Evolutionary conservation across 1,140 invertebrate genomes (phyloP).

Genomic region (Lasioglossum baleicum): DNA sequence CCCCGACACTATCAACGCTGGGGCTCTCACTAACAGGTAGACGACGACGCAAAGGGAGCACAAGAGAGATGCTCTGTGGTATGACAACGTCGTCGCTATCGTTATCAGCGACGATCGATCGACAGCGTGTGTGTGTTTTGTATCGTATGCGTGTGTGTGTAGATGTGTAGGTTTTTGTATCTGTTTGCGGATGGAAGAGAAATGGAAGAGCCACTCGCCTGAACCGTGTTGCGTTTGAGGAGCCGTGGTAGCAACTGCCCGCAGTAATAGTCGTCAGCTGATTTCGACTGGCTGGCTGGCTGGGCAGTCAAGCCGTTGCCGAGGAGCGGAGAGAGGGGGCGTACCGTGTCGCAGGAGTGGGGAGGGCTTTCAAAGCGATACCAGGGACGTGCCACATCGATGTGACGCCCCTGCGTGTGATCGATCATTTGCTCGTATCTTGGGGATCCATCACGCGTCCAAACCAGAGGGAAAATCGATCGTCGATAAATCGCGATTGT

Average conservation of each 20-base stretch:
- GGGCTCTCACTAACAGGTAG: not conserved
- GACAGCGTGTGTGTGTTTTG: too few species aligned
- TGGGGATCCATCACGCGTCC: not conserved
- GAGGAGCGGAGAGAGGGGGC: conserved; percentile 19
- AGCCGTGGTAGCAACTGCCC: conserved; percentile 70
- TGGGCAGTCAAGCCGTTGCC: conserved; percentile 38
- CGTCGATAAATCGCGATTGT: not conserved
- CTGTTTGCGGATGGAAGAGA: conserved; percentile 6
- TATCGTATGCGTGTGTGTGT: too few species aligned
- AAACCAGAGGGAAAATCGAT: not conserved
- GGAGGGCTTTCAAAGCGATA: conserved; percentile 39
- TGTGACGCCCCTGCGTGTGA: not conserved
- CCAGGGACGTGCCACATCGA: conserved; percentile 25
- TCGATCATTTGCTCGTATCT: conserved; percentile 11
- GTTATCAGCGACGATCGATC: too few species aligned
- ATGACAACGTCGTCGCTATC: too few species aligned
- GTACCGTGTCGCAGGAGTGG: not conserved
- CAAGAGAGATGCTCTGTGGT: not conserved
- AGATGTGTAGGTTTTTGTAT: too few species aligned
- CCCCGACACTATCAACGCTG: too few species aligned
- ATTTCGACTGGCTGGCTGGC: conserved; percentile 62
- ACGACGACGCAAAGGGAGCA: not conserved
- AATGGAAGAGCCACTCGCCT: conserved; percentile 60
- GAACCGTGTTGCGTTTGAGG: conserved; percentile 67
- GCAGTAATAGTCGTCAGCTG: conserved; percentile 67